These are phyloP conservation scores for Parauchenoglanis ngamensis DNA, from an alignment of 2,797 vertebrate genomes.

Conservation along the genomic window DNA sequence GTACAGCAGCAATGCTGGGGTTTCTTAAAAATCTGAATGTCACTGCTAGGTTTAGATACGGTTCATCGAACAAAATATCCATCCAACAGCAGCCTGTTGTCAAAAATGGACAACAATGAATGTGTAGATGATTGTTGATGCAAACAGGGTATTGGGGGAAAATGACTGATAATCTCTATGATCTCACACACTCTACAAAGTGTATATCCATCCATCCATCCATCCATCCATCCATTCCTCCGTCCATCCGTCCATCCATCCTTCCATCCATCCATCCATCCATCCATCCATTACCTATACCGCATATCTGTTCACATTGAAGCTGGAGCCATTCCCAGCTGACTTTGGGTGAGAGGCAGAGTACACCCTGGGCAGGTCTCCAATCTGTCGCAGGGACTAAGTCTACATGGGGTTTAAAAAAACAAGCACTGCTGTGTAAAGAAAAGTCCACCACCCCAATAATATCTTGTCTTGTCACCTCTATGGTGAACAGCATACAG, in stretches of 20 bases:
- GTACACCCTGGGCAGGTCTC: no score
- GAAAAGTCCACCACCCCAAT: background rate
- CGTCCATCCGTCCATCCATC: no score
- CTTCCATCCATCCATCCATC: no score
- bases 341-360: no score
- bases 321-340: no score
- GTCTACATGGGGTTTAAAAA: no score
- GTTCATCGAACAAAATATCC: background rate
- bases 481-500: background rate
- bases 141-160: background rate
- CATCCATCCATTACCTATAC: no score
- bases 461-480: background rate
- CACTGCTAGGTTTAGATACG: background rate
- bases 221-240: no score
- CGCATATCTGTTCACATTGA: no score
- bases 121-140: background rate
- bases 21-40: background rate
- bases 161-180: background rate
- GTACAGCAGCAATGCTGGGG: background rate
- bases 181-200: background rate
- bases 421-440: background rate
- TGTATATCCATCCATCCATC: no score
- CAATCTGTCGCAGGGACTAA: no score
- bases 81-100: background rate
- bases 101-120: background rate